These are phyloP conservation scores for Megalops cyprinoides DNA, from an alignment of 2,797 vertebrate genomes.

Conservation along the genomic window DNA sequence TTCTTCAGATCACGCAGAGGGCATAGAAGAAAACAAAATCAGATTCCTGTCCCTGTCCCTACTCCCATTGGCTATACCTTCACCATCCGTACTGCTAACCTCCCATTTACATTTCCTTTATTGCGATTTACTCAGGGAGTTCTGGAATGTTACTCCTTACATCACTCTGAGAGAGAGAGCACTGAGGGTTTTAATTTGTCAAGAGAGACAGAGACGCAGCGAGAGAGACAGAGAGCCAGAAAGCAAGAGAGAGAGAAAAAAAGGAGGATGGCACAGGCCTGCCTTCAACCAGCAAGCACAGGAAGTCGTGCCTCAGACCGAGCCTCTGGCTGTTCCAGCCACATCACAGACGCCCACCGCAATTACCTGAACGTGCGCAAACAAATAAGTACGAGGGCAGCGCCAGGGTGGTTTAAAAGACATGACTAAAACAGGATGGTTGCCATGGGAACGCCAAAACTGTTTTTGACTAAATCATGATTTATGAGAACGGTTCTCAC, in stretches of 20 bases:
- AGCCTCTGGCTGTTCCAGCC: not conserved
- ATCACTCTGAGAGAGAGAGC: not conserved
- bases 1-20: not conserved
- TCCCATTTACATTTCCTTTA: not conserved
- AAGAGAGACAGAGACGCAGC: no score
- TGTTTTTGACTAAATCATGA: no score
- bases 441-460: not conserved
- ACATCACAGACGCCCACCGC: not conserved
- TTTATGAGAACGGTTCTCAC: no score
- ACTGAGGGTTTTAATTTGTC: not conserved
- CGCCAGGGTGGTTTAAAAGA: not conserved
- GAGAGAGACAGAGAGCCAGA: not conserved
- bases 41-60: not conserved
- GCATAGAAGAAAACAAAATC: constrained; percentile 32
- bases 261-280: not conserved
- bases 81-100: not conserved
- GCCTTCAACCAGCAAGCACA: not conserved
- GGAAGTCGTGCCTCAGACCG: no score
- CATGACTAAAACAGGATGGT: not conserved
- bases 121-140: not conserved
- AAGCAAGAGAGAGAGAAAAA: not conserved
- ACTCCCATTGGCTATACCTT: not conserved
- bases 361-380: not conserved
- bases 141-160: not conserved
- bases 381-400: not conserved